These are phyloP conservation scores for Malacosoma neustria DNA, from an alignment of 2,888 invertebrate genomes.

Conservation along the genomic window DNA sequence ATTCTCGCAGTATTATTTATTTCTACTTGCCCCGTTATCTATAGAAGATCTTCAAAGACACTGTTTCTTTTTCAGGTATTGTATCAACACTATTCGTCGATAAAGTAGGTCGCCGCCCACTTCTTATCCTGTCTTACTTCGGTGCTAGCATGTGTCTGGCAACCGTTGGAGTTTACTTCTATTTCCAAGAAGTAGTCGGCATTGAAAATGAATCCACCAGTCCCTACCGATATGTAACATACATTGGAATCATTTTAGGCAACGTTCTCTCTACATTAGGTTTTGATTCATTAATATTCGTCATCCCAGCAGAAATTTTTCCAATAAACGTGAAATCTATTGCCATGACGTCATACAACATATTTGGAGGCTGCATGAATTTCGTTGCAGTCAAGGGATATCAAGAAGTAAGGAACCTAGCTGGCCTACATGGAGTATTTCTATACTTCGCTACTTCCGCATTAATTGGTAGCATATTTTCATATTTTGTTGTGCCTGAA, in stretches of 20 bases:
- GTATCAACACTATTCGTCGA: slow-evolving; percentile 46
- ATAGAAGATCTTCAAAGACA: neutral
- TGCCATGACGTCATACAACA: slow-evolving; percentile 62
- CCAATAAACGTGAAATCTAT: slow-evolving; percentile 73
- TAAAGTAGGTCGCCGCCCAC: slow-evolving; percentile 56
- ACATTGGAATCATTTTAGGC: slow-evolving; percentile 49
- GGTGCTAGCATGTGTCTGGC: slow-evolving; percentile 35
- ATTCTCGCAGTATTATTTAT: no score
- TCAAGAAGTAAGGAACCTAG: slow-evolving; percentile 55
- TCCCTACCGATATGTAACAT: slow-evolving; percentile 42
- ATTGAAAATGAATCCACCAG: slow-evolving; percentile 25
- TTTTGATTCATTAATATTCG: slow-evolving; percentile 59
- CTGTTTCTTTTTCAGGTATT: slow-evolving; percentile 36
- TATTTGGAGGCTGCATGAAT: slow-evolving; percentile 61
- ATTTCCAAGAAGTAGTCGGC: slow-evolving; percentile 33
- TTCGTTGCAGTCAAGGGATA: slow-evolving; percentile 67
- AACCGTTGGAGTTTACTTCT: slow-evolving; percentile 48
- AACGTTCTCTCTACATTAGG: slow-evolving; percentile 51
- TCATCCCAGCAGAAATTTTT: slow-evolving; percentile 73
- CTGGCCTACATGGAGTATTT: slow-evolving; percentile 66
- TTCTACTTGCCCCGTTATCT: no score
- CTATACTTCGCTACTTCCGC: slow-evolving; percentile 61
- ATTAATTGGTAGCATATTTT: slow-evolving; percentile 60
- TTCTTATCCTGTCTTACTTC: slow-evolving; percentile 54
- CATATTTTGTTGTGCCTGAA: slow-evolving; percentile 66